Evolutionary conservation across 2,888 invertebrate species (phyloP).

Genomic region (Tetanocera ferruginea): DNA sequence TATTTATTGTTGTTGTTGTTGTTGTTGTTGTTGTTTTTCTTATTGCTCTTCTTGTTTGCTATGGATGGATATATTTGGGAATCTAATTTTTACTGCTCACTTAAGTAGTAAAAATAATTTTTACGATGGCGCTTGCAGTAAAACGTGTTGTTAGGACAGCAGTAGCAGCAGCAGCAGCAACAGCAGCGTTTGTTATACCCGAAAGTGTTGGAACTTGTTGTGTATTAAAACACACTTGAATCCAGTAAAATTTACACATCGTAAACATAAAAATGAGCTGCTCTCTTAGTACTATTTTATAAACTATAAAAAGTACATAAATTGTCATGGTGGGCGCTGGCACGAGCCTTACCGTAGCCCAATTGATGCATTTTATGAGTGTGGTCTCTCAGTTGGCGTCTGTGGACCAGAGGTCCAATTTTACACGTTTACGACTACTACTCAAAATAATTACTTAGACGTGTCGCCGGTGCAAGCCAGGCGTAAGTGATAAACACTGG

Average conservation of each 20-base stretch:
- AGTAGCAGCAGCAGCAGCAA: neutral
- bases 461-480: no score
- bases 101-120: slow-evolving; percentile 54
- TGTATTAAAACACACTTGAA: neutral
- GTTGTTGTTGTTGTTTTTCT: no score
- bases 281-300: slow-evolving; percentile 53
- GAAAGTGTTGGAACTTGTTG: slow-evolving; percentile 54
- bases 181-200: slow-evolving; percentile 10
- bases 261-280: slow-evolving; percentile 55
- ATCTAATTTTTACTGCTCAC: slow-evolving; percentile 57
- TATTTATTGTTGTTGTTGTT: no score
- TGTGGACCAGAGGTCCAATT: no score
- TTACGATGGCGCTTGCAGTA: slow-evolving; percentile 56
- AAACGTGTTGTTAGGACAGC: neutral
- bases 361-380: no score
- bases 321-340: neutral
- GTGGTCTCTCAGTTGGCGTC: no score
- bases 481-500: no score
- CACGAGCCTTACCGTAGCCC: neutral
- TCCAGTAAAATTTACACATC: slow-evolving; percentile 57
- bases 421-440: no score
- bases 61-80: neutral
- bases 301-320: slow-evolving; percentile 55
- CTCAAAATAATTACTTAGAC: no score
- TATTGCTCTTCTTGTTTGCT: no score